Evolutionary conservation across 2,888 invertebrate genomes (phyloP), one percentile per base, ranked within the genome.

Genomic region (Molorchus minor): DNA sequence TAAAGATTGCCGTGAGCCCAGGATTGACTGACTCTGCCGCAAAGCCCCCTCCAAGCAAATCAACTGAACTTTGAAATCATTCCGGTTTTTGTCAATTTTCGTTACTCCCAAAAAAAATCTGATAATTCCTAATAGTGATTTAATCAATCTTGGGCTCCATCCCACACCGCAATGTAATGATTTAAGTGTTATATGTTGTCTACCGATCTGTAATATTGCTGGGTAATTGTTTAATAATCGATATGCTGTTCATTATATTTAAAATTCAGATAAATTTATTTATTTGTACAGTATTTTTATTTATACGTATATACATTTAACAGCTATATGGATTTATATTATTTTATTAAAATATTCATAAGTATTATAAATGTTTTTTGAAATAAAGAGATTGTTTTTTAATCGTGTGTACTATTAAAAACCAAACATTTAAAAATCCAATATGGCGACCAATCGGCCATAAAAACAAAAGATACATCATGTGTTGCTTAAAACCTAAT

Each of bases 341-440:
- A 75, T 74, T 72, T 71, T 62, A 68, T 64, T 64, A 62, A 63
- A 25, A 68, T 65, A 67, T 64, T 67, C 64, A 60, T 69, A 62
- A 67, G 67, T 79, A 80, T 79, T 80, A 80, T 80, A 77, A 80
- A 80, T 80, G 80, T 80, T 80, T 80, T 79, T 78, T 73, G 65
- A 79, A 80, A 79, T 80, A 80, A 80, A 80, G 78, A 79, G 77
- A 76, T 80, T 80, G 80, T 80, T 80, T 80, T 79, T 73, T 70
- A 69, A 13, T 25, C 13, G 15, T 29, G 35, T 44, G 16, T 20
- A n/a, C n/a, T n/a, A n/a, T n/a, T n/a, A n/a, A n/a, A n/a, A n/a
- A n/a, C n/a, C n/a, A n/a, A n/a, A n/a, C n/a, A n/a, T n/a, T n/a
- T n/a, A n/a, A n/a, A n/a, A n/a, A n/a, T n/a, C n/a, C n/a, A n/a